phyloP scores from a whole-genome alignment of 2,113 vertebrate species.

The Neogobius melanostomus region DNA sequence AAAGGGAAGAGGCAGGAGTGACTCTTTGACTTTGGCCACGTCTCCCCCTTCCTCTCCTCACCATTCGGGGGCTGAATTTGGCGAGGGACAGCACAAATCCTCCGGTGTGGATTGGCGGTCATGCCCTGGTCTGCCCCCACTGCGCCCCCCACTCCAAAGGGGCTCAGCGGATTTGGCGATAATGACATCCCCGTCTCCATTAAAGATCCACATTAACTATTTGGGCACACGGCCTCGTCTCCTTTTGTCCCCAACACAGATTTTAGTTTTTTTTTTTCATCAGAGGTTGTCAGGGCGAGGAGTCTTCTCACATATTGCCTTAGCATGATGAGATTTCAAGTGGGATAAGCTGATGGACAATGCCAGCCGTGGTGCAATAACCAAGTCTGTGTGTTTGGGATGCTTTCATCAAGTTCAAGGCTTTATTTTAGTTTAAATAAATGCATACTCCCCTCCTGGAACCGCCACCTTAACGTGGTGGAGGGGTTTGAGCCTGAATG shows the following conservation, averaged over 20 bases:
- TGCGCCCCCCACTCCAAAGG: conserved; percentile 58
- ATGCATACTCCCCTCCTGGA: no score
- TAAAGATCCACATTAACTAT: conserved; percentile 72
- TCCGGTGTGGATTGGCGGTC: conserved; percentile 71
- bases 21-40: conserved; percentile 68
- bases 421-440: no score
- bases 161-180: conserved; percentile 69
- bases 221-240: conserved; percentile 61
- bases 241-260: conserved; percentile 58
- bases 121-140: conserved; percentile 64
- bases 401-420: no score
- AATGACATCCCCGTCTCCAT: conserved; percentile 67
- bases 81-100: conserved; percentile 70
- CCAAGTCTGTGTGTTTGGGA: no score
- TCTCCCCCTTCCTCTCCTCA: conserved; percentile 59
- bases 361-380: no score
- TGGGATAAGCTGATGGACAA: not conserved
- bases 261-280: not conserved
- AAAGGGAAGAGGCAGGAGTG: conserved; percentile 34
- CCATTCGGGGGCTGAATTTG: conserved; percentile 69
- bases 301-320: not conserved
- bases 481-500: no score
- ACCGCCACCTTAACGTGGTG: no score
- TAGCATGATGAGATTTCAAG: not conserved
- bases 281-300: no score